phyloP scores from a whole-genome alignment of 2,113 vertebrate species.

The Nothocercus nigrocapillus region DNA sequence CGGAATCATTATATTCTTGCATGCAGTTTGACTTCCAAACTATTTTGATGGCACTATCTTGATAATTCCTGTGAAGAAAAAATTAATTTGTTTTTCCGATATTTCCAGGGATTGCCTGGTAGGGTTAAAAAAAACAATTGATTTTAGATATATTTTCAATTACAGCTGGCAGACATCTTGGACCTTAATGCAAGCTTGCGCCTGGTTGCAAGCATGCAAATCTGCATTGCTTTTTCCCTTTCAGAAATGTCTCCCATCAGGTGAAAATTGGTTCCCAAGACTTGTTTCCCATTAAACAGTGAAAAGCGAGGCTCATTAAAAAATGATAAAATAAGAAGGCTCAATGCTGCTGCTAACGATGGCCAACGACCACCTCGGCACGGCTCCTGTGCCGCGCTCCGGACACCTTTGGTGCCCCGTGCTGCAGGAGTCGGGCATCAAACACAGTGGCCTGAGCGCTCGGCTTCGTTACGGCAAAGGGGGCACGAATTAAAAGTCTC shows the following conservation, averaged over 20 bases:
- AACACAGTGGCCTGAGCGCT: rapidly evolving
- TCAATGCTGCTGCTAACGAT: background rate
- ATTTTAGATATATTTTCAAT: slow-evolving; percentile 19
- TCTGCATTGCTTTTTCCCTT: background rate
- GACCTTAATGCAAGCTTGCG: background rate
- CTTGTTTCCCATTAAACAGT: background rate
- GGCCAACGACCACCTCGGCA: background rate
- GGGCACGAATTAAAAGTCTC: background rate
- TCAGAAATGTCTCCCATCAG: background rate
- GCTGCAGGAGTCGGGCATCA: background rate
- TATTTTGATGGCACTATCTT: background rate
- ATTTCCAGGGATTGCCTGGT: background rate
- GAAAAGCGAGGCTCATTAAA: background rate
- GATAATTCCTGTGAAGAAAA: background rate
- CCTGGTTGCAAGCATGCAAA: background rate
- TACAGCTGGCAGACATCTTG: background rate
- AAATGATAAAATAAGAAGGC: background rate
- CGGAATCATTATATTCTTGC: background rate
- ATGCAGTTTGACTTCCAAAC: slow-evolving; percentile 9
- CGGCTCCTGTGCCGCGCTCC: background rate
- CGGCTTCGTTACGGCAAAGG: background rate
- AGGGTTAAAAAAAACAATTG: background rate
- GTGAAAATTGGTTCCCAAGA: background rate
- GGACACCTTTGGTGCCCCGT: background rate
- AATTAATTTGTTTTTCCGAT: background rate